Conservation (phyloP, 2,113 vertebrate genomes). For the Rhea americana region DNA sequence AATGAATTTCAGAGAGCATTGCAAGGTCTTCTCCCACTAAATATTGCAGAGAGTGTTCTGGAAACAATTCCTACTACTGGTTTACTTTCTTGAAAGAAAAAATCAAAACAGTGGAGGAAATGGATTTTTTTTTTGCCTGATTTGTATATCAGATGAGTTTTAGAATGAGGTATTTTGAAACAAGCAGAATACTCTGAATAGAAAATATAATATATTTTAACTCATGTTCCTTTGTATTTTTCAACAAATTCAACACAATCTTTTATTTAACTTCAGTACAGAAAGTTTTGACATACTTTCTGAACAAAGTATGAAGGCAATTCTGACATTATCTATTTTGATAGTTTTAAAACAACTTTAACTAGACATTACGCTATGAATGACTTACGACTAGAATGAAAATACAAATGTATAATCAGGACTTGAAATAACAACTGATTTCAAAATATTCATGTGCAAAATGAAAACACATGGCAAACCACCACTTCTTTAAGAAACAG, state of each 20-base stretch:
- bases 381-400: neutral
- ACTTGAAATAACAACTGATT: neutral
- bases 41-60: neutral
- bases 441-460: neutral
- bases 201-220: neutral
- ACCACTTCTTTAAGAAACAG: neutral
- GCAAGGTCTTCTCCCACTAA: neutral
- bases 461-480: neutral
- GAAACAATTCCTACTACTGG: neutral
- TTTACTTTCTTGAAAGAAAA: neutral
- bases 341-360: neutral
- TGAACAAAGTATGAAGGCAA: neutral
- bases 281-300: neutral
- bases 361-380: neutral
- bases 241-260: neutral
- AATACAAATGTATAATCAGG: neutral
- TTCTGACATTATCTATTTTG: neutral
- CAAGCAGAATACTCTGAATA: neutral
- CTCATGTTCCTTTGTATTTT: neutral
- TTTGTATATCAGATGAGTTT: neutral
- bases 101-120: rapidly evolving
- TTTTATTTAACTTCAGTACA: neutral
- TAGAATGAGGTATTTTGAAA: neutral
- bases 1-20: neutral
- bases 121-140: neutral